Evolutionary conservation across 2,888 invertebrate species (phyloP), one percentile per base, ranked within the genome.

Genomic region (Heteromyza rotundicornis): DNA sequence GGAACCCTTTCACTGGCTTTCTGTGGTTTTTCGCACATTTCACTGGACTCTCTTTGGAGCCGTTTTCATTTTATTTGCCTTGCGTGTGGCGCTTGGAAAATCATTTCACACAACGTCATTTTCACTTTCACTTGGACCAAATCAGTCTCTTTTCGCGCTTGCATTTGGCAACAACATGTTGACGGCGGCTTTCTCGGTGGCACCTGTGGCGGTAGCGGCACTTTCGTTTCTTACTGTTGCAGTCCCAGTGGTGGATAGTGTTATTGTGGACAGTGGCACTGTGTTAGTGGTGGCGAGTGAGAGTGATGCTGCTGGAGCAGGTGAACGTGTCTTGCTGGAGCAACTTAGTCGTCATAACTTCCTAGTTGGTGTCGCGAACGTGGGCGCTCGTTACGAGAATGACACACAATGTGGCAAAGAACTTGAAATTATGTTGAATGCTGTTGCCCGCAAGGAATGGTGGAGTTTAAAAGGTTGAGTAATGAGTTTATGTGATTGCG

Each of bases 381-480:
- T 69, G 62, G 75, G 70, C 27, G 67, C 64, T 52, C 64, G 63
- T 20, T 64, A 64, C 54, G 69, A 70, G 62, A 73, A 70, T 58
- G 59, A 32, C 22, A 55, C 64, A 19, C 68, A 65, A 55, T 78
- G 78, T 64, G 72, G 70, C 60, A 64, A 64, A 56, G 73, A 78
- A 64, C 72, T 78, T 63, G 69, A 64, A 58, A 32, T 64, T 19
- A 64, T 78, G 61, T 54, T 77, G 35, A 64, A 69, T 55, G 73
- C 69, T 32, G 59, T 74, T 8, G 64, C 65, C 19, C 53, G 63
- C n/a, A 63, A 67, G 36, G 64, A 76, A 36, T 61, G 65, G 59
- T 78, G 78, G 78, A 70, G 71, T 7, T 60, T 75, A 22, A 78
- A 78, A 73, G 68, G 78, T 77, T n/a, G n/a, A n/a, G n/a, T n/a